phyloP scores from a whole-genome alignment of 1,140 invertebrate genomes.

The Scylla paramamosain region DNA sequence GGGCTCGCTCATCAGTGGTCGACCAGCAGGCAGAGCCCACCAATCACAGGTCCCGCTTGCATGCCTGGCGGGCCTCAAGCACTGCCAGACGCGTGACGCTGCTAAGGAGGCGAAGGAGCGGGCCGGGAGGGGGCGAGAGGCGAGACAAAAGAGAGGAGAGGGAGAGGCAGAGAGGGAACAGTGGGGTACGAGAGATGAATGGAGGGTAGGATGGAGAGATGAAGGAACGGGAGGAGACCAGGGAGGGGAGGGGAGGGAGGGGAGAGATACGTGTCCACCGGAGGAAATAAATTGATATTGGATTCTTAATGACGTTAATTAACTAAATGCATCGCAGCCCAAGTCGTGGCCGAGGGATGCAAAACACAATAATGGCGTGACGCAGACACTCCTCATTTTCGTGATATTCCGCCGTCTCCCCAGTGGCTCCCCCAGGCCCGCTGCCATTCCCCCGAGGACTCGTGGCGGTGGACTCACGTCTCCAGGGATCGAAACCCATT shows the following conservation, averaged over 20 bases:
- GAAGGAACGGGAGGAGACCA: background rate
- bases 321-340: background rate
- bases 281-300: constrained; percentile 14
- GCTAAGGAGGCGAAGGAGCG: too few relatives aligned
- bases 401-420: background rate
- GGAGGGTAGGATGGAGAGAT: background rate
- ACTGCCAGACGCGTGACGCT: too few relatives aligned
- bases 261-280: background rate
- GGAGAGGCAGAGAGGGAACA: background rate
- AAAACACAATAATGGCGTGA: background rate
- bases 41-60: too few relatives aligned
- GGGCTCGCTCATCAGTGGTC: too few relatives aligned
- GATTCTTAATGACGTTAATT: constrained; percentile 10
- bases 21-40: too few relatives aligned
- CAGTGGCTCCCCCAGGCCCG: background rate
- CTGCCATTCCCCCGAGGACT: background rate
- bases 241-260: background rate
- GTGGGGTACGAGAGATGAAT: background rate
- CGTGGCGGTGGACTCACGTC: too few relatives aligned
- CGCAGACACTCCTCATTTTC: background rate
- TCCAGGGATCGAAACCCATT: too few relatives aligned
- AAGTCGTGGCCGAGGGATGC: background rate
- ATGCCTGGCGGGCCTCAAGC: too few relatives aligned
- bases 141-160: background rate
- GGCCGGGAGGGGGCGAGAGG: too few relatives aligned